Evolutionary conservation across 2,888 invertebrate species (phyloP).

Genomic region (Rotaria macrura): DNA sequence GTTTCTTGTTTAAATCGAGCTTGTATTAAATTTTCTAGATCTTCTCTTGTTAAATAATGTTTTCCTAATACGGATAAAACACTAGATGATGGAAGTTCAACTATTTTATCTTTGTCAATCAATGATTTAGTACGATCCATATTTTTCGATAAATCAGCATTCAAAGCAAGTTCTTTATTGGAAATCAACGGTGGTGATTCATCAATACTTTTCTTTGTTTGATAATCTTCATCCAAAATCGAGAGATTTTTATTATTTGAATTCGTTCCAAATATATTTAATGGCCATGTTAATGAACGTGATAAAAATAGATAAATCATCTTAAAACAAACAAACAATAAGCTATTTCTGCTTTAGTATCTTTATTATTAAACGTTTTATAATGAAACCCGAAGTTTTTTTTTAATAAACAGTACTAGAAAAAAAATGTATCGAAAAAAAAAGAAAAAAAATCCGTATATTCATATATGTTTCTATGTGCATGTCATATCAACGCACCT

Average conservation of each 20-base stretch:
- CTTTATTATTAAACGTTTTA: background rate
- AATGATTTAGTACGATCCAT: background rate
- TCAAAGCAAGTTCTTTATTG: background rate
- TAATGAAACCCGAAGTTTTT: background rate
- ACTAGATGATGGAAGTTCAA: background rate
- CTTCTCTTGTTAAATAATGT: conserved; percentile 20
- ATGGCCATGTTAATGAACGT: background rate
- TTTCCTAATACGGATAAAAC: background rate
- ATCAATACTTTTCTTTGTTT: background rate
- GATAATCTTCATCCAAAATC: background rate
- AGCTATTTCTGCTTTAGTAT: background rate
- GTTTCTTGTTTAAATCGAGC: background rate
- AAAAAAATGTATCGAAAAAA: background rate
- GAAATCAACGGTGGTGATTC: background rate
- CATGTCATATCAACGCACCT: background rate
- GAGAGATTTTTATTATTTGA: background rate
- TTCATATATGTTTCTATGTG: background rate
- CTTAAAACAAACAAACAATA: background rate
- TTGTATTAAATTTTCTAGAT: conserved; percentile 3
- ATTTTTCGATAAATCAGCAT: background rate
- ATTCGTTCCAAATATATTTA: background rate
- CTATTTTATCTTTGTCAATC: background rate
- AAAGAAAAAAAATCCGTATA: background rate
- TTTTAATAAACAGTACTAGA: background rate
- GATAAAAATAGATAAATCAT: background rate